These are phyloP conservation scores for Aptenodytes forsteri DNA, from an alignment of 2,113 vertebrate species.

Conservation along the genomic window DNA sequence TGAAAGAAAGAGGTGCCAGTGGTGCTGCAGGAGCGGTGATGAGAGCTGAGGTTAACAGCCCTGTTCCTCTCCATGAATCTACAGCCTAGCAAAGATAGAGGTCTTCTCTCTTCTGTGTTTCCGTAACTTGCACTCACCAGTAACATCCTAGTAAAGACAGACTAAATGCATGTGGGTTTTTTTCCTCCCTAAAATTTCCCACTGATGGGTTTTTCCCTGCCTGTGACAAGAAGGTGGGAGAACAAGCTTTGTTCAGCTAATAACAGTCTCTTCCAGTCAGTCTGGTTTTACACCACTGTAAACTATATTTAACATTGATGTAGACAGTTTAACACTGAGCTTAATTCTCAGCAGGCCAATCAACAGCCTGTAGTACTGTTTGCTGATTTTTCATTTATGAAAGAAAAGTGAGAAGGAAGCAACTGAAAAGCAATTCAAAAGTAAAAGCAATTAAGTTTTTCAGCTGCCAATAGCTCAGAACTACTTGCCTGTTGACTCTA, in stretches of 20 bases:
- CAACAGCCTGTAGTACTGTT: not conserved
- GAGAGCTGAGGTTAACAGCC: not conserved
- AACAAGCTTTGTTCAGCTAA: not conserved
- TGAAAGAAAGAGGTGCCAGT: not conserved
- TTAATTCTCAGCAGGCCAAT: not conserved
- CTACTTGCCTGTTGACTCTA: not conserved
- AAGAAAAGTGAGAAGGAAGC: slow-evolving; percentile 5
- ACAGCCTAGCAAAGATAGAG: not conserved
- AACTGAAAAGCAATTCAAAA: not conserved
- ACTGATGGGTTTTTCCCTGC: not conserved
- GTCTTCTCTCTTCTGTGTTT: not conserved
- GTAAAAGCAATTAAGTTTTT: not conserved
- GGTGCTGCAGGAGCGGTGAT: not conserved
- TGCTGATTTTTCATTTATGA: not conserved
- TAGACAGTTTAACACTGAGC: not conserved
- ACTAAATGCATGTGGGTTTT: not conserved
- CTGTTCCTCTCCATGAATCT: not conserved
- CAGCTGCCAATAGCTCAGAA: not conserved
- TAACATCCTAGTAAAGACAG: not conserved
- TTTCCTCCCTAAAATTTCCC: not conserved
- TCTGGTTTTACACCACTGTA: not conserved
- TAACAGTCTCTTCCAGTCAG: not conserved
- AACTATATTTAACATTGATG: not conserved
- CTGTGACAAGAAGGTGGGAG: not conserved
- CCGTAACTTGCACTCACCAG: not conserved